Percentiles rank a stretch among this genome's conserved stretches.
phyloP scores from a whole-genome alignment of 2,888 invertebrate species.

The Frankliniella fusca region DNA sequence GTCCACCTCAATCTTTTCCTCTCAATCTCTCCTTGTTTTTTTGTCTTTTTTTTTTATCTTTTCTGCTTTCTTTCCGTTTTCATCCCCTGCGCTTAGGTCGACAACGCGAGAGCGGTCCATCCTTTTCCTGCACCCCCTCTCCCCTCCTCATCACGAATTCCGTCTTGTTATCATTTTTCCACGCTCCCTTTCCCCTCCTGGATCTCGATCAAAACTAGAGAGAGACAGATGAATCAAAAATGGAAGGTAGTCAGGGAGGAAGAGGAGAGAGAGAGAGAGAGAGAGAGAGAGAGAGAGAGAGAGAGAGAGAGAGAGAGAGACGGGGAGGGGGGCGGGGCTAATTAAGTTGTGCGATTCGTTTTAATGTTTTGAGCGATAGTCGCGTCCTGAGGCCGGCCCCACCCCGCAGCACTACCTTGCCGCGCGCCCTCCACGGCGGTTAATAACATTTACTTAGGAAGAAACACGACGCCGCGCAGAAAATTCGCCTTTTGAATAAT shows the following conservation, averaged over 20 bases:
- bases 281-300: not conserved
- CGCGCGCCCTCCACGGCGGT: not conserved
- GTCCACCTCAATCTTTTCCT: not conserved
- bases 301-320: not conserved
- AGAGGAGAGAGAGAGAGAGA: not conserved
- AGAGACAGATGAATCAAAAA: not conserved
- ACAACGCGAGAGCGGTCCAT: not conserved
- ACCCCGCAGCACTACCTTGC: not conserved
- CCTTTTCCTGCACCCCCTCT: too few species aligned
- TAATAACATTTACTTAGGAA: conserved; percentile 21
- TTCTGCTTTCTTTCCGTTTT: not conserved
- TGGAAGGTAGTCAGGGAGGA: not conserved
- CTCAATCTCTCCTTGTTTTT: not conserved
- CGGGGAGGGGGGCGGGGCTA: not conserved
- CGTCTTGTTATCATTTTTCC: conserved; percentile 25
- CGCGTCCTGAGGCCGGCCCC: not conserved
- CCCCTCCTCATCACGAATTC: conserved; percentile 3
- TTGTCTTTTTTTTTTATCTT: not conserved
- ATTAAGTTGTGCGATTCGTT: conserved; percentile 19
- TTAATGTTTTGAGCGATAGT: conserved; percentile 21
- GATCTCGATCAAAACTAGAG: conserved; percentile 22
- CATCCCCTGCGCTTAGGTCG: not conserved
- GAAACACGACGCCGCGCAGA: conserved; percentile 1
- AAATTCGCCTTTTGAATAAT: conserved; percentile 9
- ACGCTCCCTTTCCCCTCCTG: not conserved